Evolutionary conservation across 2,113 vertebrate species (phyloP).

Genomic region (Illadopsis cleaveri): DNA sequence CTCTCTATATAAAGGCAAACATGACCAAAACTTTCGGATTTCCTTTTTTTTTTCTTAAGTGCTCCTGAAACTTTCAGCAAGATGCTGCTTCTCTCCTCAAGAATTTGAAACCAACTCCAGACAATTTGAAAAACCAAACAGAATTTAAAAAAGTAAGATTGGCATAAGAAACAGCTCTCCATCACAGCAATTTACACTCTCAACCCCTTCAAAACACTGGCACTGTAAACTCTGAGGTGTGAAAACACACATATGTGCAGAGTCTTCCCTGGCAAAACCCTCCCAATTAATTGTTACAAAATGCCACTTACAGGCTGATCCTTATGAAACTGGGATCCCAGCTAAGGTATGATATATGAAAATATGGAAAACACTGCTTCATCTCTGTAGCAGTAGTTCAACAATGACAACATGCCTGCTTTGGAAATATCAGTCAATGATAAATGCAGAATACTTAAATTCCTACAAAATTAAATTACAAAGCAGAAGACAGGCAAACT

Average conservation of each 20-base stretch:
- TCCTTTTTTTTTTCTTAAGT: background rate
- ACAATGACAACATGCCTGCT: rapidly evolving
- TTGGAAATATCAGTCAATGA: background rate
- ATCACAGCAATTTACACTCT: background rate
- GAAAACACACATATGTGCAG: background rate
- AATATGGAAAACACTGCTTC: background rate
- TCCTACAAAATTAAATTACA: background rate
- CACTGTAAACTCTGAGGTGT: background rate
- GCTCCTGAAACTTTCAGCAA: background rate
- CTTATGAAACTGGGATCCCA: background rate
- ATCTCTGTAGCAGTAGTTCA: background rate
- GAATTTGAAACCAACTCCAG: background rate
- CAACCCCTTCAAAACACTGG: background rate
- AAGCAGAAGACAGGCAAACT: background rate
- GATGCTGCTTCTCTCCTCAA: background rate
- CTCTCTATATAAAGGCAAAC: background rate
- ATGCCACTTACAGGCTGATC: background rate
- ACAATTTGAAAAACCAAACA: background rate
- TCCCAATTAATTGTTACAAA: background rate
- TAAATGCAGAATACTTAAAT: background rate
- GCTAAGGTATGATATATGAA: background rate
- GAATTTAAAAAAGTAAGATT: background rate
- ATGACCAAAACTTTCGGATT: background rate
- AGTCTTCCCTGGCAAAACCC: background rate
- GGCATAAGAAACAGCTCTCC: background rate